Percentiles rank a stretch among this genome's conserved stretches.
Evolutionary conservation across 2,797 vertebrate species (phyloP).

Genomic region (Numenius phaeopus): DNA sequence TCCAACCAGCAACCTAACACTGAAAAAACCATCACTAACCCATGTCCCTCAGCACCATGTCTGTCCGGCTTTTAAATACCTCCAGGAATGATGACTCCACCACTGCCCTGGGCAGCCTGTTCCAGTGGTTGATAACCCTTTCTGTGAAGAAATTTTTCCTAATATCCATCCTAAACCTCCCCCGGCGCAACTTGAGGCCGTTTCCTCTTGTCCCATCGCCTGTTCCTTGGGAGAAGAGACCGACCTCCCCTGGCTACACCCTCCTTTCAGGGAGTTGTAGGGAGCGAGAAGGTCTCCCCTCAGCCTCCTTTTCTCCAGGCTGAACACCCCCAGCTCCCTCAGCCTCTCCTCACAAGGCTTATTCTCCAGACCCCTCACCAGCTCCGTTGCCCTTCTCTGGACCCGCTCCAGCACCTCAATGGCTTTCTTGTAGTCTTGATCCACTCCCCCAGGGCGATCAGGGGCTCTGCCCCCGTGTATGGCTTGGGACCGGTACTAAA

Average conservation of each 20-base stretch:
- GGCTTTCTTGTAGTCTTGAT: not conserved
- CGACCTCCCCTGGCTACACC: too few species aligned
- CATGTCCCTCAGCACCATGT: not conserved
- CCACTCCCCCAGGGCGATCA: fast-evolving
- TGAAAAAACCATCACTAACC: not conserved
- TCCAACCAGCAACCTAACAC: not conserved
- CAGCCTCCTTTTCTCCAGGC: too few species aligned
- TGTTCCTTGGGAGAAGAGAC: too few species aligned
- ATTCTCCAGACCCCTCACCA: not conserved
- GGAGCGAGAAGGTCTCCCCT: too few species aligned
- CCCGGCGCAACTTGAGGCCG: too few species aligned
- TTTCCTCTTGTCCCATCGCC: too few species aligned
- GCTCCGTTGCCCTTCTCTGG: not conserved
- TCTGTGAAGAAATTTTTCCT: too few species aligned
- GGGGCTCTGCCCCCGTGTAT: fast-evolving
- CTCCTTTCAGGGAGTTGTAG: too few species aligned
- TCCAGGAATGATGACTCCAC: not conserved
- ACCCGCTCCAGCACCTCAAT: not conserved
- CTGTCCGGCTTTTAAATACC: not conserved
- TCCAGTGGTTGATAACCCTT: too few species aligned
- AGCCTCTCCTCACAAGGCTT: not conserved
- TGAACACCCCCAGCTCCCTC: not conserved
- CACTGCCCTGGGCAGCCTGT: too few species aligned
- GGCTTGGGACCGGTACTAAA: fast-evolving
- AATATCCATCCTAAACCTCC: too few species aligned